phyloP scores from a whole-genome alignment of 2,888 invertebrate species.

The Ormyrus rosae region DNA sequence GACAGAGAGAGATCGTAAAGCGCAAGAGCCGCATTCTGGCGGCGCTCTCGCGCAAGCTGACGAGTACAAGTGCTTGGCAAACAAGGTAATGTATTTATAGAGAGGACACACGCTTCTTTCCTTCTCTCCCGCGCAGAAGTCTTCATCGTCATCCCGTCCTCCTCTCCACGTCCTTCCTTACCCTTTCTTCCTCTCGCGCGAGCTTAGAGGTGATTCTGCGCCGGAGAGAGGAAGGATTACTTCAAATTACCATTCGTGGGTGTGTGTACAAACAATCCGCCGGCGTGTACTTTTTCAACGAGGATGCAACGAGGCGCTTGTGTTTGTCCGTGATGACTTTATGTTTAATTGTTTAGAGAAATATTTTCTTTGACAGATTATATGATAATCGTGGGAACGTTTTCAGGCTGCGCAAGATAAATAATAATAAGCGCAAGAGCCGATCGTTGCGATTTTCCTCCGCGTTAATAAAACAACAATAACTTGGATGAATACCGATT shows the following conservation, averaged over 20 bases:
- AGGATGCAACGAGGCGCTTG: too few species aligned
- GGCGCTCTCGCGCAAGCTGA: slow-evolving; percentile 64
- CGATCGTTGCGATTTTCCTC: not conserved
- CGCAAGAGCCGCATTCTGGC: slow-evolving; percentile 66
- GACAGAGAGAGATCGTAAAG: slow-evolving; percentile 9
- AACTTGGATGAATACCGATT: slow-evolving; percentile 30
- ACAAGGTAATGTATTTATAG: slow-evolving; percentile 75
- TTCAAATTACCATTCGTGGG: slow-evolving; percentile 15
- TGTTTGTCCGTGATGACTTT: not conserved
- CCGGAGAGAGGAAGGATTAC: not conserved
- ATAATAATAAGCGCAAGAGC: not conserved
- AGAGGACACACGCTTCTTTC: slow-evolving; percentile 63
- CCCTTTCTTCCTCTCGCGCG: not conserved
- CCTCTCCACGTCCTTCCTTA: not conserved
- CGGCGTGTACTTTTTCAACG: not conserved
- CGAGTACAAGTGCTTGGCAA: slow-evolving; percentile 73
- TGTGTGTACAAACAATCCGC: not conserved
- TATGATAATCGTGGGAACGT: too few species aligned
- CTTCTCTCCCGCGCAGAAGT: slow-evolving; percentile 49
- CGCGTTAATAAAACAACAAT: slow-evolving; percentile 5
- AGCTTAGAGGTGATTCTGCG: not conserved
- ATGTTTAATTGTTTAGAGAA: not conserved
- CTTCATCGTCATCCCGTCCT: slow-evolving; percentile 59
- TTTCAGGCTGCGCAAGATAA: too few species aligned
- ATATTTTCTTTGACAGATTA: too few species aligned